A percentile compares a stretch with the other conserved stretches of the same genome.
These are phyloP conservation scores for Gisinianus flammeolus DNA, from an alignment of 2,888 invertebrate species.

Conservation along the genomic window DNA sequence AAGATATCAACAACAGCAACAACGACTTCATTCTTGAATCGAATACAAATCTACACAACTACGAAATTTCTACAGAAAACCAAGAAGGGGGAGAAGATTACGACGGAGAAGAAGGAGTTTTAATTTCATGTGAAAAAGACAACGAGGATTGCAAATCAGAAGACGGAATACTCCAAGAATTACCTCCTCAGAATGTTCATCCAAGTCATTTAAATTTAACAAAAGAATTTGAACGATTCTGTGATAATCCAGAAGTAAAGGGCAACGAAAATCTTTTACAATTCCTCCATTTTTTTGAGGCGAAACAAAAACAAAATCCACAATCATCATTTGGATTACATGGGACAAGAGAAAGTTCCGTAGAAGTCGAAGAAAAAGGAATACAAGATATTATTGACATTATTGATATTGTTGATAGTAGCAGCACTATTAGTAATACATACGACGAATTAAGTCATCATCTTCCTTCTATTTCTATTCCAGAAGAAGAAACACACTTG, in stretches of 20 bases:
- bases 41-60: too few species aligned
- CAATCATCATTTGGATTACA: not conserved
- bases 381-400: not conserved
- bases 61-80: too few species aligned
- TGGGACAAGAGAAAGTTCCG: not conserved
- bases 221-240: conserved; percentile 13
- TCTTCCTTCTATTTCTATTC: not conserved
- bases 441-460: not conserved
- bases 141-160: not conserved
- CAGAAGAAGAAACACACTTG: not conserved
- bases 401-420: not conserved
- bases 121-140: not conserved
- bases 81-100: too few species aligned
- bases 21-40: too few species aligned
- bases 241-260: conserved; percentile 18
- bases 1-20: not conserved
- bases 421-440: not conserved
- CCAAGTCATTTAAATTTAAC: not conserved
- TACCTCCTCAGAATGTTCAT: not conserved
- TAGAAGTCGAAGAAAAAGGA: not conserved
- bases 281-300: conserved; percentile 14
- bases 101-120: not conserved
- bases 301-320: not conserved
- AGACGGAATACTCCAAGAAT: conserved; percentile 19
- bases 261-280: conserved; percentile 13